Conservation (phyloP, 1,140 invertebrate genomes). For the Drosophila bocqueti region DNA sequence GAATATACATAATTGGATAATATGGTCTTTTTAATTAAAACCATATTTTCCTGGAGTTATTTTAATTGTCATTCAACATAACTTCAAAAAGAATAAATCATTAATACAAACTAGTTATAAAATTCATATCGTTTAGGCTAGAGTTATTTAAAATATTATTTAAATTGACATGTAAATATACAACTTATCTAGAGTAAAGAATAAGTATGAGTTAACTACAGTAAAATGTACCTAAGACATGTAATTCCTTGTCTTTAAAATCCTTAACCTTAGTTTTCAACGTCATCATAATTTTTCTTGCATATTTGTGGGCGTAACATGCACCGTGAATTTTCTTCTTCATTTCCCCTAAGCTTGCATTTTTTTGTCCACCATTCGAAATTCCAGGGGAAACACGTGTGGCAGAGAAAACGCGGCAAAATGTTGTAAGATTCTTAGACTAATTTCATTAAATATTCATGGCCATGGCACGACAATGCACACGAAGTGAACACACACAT, state of each 20-base stretch:
- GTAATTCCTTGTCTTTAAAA: not conserved
- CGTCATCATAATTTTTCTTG: slow-evolving; percentile 33
- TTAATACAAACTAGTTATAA: too few species aligned
- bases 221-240: not conserved
- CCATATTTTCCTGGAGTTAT: not conserved
- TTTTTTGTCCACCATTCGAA: slow-evolving; percentile 29
- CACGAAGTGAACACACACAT: slow-evolving; percentile 32
- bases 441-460: slow-evolving; percentile 84
- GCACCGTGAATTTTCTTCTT: slow-evolving; percentile 18
- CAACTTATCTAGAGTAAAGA: not conserved
- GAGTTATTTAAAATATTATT: not conserved
- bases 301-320: slow-evolving; percentile 50
- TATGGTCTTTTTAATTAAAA: not conserved
- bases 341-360: not conserved
- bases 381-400: slow-evolving; percentile 60
- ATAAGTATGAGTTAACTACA: not conserved
- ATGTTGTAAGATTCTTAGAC: slow-evolving; percentile 71
- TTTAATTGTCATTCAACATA: not conserved
- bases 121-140: too few species aligned
- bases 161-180: not conserved
- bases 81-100: too few species aligned
- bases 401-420: slow-evolving; percentile 48
- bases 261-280: slow-evolving; percentile 3
- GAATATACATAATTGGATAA: not conserved
- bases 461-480: slow-evolving; percentile 68